Conservation (phyloP, 64 coral and sea anemone species). For the Stylophora pistillata region DNA sequence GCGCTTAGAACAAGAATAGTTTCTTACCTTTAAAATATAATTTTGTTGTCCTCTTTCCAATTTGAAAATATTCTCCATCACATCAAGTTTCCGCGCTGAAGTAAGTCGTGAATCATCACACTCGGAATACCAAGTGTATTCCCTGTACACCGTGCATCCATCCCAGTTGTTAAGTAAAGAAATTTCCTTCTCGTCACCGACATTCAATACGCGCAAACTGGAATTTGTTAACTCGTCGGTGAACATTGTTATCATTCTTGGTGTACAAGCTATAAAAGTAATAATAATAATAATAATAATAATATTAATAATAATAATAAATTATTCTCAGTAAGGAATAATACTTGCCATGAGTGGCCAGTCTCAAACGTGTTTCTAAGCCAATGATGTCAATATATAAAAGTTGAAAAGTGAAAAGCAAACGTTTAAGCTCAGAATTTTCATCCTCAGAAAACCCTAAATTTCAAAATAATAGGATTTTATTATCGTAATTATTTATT, state of each 20-base stretch:
- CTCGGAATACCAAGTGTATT: slow-evolving; percentile 20
- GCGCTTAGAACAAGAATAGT: not conserved
- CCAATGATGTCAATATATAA: too few relatives aligned
- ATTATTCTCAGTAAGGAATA: too few relatives aligned
- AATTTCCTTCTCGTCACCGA: slow-evolving; percentile 15
- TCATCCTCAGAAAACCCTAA: too few relatives aligned
- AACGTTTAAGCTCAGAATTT: too few relatives aligned
- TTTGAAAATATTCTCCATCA: not conserved
- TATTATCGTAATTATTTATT: too few relatives aligned
- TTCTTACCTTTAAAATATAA: slow-evolving; percentile 11
- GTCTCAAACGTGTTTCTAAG: too few relatives aligned
- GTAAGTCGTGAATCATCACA: slow-evolving; percentile 18
- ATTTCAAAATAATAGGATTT: too few relatives aligned
- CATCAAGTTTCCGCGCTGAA: not conserved
- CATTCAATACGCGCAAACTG: not conserved
- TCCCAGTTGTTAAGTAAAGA: not conserved
- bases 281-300: not conserved
- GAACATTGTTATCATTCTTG: not conserved
- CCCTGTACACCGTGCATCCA: not conserved
- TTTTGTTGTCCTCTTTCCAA: not conserved
- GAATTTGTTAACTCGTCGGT: not conserved
- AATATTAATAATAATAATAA: not conserved
- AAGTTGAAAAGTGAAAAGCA: too few relatives aligned
- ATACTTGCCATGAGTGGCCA: too few relatives aligned
- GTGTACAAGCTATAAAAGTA: not conserved